Evolutionary conservation across 2,888 invertebrate genomes (phyloP).

Genomic region (Nowickia ferox): DNA sequence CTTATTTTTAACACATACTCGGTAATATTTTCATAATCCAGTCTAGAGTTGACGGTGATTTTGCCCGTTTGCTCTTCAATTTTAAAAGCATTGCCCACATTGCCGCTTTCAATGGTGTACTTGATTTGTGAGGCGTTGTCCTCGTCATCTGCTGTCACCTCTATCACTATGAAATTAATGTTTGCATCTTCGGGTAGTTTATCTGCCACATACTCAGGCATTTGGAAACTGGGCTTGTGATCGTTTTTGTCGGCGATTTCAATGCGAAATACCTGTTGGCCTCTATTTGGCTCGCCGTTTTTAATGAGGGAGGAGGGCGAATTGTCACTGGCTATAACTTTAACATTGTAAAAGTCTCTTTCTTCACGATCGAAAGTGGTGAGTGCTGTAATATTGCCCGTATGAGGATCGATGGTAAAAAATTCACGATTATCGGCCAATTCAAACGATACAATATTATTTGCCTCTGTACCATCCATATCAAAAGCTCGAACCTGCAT

Average conservation of each 20-base stretch:
- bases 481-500: slow-evolving; percentile 94
- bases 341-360: slow-evolving; percentile 93
- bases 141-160: slow-evolving; percentile 93
- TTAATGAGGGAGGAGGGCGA: slow-evolving; percentile 90
- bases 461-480: slow-evolving; percentile 91
- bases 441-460: slow-evolving; percentile 92
- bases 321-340: slow-evolving; percentile 95
- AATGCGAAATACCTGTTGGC: slow-evolving; percentile 92
- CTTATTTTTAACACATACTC: slow-evolving; percentile 92
- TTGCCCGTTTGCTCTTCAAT: slow-evolving; percentile 94
- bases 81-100: slow-evolving; percentile 92
- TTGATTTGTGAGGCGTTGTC: slow-evolving; percentile 94
- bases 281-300: slow-evolving; percentile 88
- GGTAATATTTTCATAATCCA: slow-evolving; percentile 94
- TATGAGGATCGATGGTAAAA: slow-evolving; percentile 93
- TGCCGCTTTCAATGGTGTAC: slow-evolving; percentile 94
- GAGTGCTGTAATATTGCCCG: slow-evolving; percentile 93
- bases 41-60: slow-evolving; percentile 89
- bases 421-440: slow-evolving; percentile 87
- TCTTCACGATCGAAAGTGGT: slow-evolving; percentile 93
- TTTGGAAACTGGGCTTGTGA: slow-evolving; percentile 95
- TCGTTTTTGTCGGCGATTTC: slow-evolving; percentile 98
- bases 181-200: slow-evolving; percentile 93
- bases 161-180: slow-evolving; percentile 91
- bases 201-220: slow-evolving; percentile 88